These are phyloP conservation scores for Peromyscus eremicus DNA, from an alignment of 2,797 vertebrate genomes.

Conservation along the genomic window DNA sequence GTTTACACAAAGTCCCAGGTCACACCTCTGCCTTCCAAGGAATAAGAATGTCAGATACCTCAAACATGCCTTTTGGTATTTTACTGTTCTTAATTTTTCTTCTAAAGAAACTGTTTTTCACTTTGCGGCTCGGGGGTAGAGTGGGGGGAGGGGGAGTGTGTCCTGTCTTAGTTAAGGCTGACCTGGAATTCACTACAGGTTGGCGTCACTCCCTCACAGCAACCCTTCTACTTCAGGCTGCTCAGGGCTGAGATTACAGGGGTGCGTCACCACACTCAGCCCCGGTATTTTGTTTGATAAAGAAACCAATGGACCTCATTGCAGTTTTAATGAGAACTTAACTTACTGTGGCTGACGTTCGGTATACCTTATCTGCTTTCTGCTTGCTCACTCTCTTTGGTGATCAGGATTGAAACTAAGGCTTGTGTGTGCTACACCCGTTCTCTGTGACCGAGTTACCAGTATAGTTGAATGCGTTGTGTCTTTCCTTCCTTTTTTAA, in stretches of 20 bases:
- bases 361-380: not conserved
- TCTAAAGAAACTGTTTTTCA: not conserved
- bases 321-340: not conserved
- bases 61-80: not conserved
- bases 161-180: not conserved
- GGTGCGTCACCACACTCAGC: not conserved
- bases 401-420: not conserved
- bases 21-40: not conserved
- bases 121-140: no score
- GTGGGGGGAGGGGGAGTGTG: no score
- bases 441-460: not conserved
- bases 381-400: not conserved
- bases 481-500: not conserved
- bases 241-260: not conserved
- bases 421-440: no score
- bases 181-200: not conserved
- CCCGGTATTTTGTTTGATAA: constrained; percentile 6
- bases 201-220: not conserved
- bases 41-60: not conserved
- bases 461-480: not conserved
- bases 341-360: not conserved
- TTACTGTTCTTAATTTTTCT: not conserved
- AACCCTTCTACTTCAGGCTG: not conserved
- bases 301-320: not conserved
- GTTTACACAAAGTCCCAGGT: not conserved